phyloP scores from a whole-genome alignment of 1,140 invertebrate species.

The Drosophila jambulina region DNA sequence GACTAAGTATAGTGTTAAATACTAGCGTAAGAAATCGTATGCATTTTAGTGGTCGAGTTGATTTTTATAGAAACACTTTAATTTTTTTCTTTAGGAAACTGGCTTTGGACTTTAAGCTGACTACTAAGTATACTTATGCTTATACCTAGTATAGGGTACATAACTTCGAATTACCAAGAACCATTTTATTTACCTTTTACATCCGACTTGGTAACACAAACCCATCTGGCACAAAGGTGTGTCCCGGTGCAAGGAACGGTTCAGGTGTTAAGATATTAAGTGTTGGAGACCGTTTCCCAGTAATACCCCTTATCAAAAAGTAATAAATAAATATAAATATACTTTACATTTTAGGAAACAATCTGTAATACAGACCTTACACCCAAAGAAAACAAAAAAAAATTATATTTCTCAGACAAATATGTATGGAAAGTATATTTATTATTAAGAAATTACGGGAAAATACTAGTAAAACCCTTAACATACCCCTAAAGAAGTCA shows the following conservation, averaged over 20 bases:
- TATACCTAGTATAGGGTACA: too few species aligned
- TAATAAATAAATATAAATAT: conserved; percentile 3
- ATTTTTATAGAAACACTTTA: too few species aligned
- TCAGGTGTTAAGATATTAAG: neutral
- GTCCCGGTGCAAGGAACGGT: too few species aligned
- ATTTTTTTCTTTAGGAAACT: neutral
- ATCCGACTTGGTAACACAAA: neutral
- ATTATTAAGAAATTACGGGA: too few species aligned
- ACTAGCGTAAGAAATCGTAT: too few species aligned
- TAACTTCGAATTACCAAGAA: neutral
- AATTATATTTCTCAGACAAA: neutral
- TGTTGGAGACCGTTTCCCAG: neutral
- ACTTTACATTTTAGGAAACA: neutral
- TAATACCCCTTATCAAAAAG: too few species aligned
- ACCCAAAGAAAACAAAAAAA: neutral
- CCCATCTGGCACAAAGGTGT: neutral
- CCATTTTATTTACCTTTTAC: neutral
- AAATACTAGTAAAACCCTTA: neutral
- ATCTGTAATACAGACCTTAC: too few species aligned
- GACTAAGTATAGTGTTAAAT: too few species aligned
- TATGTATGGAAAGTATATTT: neutral
- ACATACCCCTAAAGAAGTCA: neutral
- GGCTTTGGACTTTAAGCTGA: neutral
- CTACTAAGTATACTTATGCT: too few species aligned
- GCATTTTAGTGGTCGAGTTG: too few species aligned